Evolutionary conservation across 2,113 vertebrate species (phyloP), one percentile per base, ranked within the genome.

Genomic region (Ceuthmochares aereus): DNA sequence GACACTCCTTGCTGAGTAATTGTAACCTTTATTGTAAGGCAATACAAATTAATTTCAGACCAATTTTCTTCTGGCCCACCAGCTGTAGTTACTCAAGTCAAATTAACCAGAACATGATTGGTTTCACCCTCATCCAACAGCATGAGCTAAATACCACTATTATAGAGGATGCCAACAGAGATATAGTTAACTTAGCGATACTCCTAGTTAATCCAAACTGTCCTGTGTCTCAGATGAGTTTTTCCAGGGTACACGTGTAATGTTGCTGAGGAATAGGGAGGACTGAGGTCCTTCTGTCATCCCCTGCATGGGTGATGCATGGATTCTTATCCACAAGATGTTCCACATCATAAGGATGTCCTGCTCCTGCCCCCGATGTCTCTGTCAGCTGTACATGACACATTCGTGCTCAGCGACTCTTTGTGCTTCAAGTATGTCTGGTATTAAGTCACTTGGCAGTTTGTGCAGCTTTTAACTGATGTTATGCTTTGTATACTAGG

Each of bases 11-110:
- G 62, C 72, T 89, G 78, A 62, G 14, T 96, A 97, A 88, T 4
- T 12, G 94, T 80, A 88, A 97, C 90, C 66, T 94, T 91, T 84
- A 75, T 89, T 94, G 82, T 78, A 94, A 96, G 87, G 96, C 68
- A 70, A 77, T 93, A 77, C 70, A 96, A 86, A 88, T 92, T 95
- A 26, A 96, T 96, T 95, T 96, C 93, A 95, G 96, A 96, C 87
- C 87, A 23, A 51, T 97, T 96, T 93, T 97, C 91, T 97, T 98
- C 96, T 12, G 10, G 79, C 79, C 84, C 84, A 45, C 89, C 95
- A 97, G 96, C 95, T 97, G 91, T 62, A 85, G 89, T 87, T 96
- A 75, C 92, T 98, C 95, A 95, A 87, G 82, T 73, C 80, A 95
- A 87, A 97, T 97, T 96, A 97, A 97, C 63, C 62, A 96, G 96